Evolutionary conservation across 1,140 invertebrate genomes (phyloP), one percentile per base, ranked within the genome.

Genomic region (Zaprionus gabonicus): DNA sequence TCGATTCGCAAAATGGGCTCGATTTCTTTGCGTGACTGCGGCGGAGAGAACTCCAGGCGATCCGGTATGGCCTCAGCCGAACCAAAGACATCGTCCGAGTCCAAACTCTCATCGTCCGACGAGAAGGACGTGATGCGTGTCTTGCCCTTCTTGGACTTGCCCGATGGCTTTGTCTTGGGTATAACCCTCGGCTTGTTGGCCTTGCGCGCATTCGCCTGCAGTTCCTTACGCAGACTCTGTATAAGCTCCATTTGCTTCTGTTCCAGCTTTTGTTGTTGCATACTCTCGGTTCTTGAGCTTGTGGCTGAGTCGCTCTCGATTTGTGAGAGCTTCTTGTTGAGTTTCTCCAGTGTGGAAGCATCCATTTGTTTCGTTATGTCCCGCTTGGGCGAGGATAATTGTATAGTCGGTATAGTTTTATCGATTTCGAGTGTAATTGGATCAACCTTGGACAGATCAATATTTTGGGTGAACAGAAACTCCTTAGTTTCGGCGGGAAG

Each of bases 61-160:
- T 94, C 94, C 4, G 95, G 95, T 41, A 95, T 95, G 41, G 95
- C 95, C 93, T 96, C 95, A 1, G 95, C 95, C 38, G 95, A 95
- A 63, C 95, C 95, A 92, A 96, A 96, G 2, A 96, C 95, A 91
- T 96, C 95, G 91, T 96, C 95, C 6, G 95, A 95, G 93, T 96
- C 95, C 28, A 96, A 92, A 74, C 95, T 95, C 93, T 96, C 95
- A 88, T 96, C 95, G 72, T 96, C 95, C 0, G 95, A 96, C 68
- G 95, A 95, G 78, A 96, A 96, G 0, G 95, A 96, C 9, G 95
- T 96, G 31, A 96, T 96, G 71, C 95, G 92, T 27, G 95, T 95
- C 93, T 95, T 96, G 44, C 93, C 93, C 81, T 95, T 96, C 63
- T 93, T 93, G 3, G 91, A 82, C 59, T 93, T 92, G 12, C 75